These are phyloP conservation scores for Pristionchus japonicus DNA, from an alignment of 2,888 invertebrate species.

Conservation along the genomic window DNA sequence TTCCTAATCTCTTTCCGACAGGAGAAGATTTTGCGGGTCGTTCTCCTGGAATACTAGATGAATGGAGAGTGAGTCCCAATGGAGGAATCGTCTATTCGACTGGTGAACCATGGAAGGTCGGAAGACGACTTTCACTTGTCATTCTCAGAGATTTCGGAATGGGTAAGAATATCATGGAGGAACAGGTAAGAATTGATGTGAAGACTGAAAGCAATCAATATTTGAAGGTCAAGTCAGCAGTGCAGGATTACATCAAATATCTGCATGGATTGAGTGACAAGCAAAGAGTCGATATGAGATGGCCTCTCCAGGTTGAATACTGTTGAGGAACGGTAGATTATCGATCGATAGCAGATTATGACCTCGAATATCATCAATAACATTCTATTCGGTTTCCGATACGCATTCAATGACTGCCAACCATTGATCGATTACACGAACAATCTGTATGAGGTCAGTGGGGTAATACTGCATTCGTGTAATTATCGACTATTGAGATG, in stretches of 20 bases:
- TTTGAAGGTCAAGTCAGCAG: background rate
- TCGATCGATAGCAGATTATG: background rate
- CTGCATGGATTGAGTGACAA: constrained; percentile 2
- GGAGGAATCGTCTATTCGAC: background rate
- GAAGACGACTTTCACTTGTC: background rate
- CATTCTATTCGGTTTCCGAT: constrained; percentile 20
- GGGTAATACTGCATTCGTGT: background rate
- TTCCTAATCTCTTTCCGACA: background rate
- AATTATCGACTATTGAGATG: background rate
- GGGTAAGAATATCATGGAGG: constrained; percentile 22
- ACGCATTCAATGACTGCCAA: constrained; percentile 19
- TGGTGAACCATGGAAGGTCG: background rate
- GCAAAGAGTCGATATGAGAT: background rate
- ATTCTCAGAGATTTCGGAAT: constrained; percentile 11
- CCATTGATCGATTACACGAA: constrained; percentile 9
- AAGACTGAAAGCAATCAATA: background rate
- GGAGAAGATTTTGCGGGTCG: constrained; percentile 2
- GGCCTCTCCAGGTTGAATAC: background rate
- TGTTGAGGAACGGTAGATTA: background rate
- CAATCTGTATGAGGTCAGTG: background rate
- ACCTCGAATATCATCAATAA: constrained; percentile 20
- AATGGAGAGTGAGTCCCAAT: background rate
- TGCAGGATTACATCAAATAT: background rate
- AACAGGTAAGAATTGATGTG: background rate
- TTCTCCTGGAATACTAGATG: background rate